Percentiles rank a stretch among this genome's conserved stretches.
Evolutionary conservation across 2,888 invertebrate genomes (phyloP).

Genomic region (Hydriomena furcata): DNA sequence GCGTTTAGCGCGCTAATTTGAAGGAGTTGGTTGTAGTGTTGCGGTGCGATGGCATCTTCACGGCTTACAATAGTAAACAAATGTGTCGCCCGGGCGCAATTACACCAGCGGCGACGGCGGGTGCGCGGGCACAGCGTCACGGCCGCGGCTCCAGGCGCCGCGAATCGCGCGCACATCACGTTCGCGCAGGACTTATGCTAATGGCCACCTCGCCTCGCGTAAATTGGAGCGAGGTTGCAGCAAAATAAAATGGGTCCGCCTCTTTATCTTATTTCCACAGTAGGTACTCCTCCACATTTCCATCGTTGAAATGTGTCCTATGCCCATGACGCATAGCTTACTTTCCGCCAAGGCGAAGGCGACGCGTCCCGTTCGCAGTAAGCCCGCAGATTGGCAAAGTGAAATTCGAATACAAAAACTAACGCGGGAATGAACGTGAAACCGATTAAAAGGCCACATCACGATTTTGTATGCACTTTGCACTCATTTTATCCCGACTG

Average conservation of each 20-base stretch:
- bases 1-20: slow-evolving; percentile 74
- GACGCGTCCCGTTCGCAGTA: slow-evolving; percentile 55
- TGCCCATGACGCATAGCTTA: slow-evolving; percentile 50
- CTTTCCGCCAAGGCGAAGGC: slow-evolving; percentile 47
- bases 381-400: slow-evolving; percentile 73
- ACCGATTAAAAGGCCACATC: slow-evolving; percentile 83
- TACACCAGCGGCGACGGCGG: slow-evolving; percentile 51
- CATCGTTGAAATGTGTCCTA: slow-evolving; percentile 56
- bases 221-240: slow-evolving; percentile 78
- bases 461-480: slow-evolving; percentile 84
- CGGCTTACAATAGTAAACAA: slow-evolving; percentile 82
- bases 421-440: slow-evolving; percentile 79
- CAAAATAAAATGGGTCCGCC: slow-evolving; percentile 77
- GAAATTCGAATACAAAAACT: slow-evolving; percentile 81
- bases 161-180: slow-evolving; percentile 77
- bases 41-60: slow-evolving; percentile 78
- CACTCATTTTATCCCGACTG: slow-evolving; percentile 74
- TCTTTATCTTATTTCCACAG: slow-evolving; percentile 77
- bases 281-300: slow-evolving; percentile 50
- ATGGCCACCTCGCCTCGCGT: slow-evolving; percentile 74
- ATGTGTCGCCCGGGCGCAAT: slow-evolving; percentile 78
- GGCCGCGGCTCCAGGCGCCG: slow-evolving; percentile 55
- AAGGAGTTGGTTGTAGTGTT: slow-evolving; percentile 66
- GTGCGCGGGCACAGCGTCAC: slow-evolving; percentile 46
- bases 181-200: slow-evolving; percentile 79